These are phyloP conservation scores for Limnothrissa miodon DNA, from an alignment of 2,113 vertebrate species.

Conservation along the genomic window DNA sequence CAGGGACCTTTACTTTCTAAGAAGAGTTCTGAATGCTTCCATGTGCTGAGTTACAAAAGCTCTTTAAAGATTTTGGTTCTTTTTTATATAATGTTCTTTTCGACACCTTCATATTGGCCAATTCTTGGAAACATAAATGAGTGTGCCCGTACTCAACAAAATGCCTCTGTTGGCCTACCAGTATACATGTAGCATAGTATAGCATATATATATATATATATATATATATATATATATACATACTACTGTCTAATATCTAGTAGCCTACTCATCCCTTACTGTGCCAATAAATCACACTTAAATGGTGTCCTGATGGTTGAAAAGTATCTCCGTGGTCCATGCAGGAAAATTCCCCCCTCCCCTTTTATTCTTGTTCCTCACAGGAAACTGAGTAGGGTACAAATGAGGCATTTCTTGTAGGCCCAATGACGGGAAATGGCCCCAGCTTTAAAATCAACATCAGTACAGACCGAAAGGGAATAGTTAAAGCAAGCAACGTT, in stretches of 20 bases:
- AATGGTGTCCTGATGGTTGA: not conserved
- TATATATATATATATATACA: no score
- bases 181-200: no score
- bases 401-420: conserved; percentile 49
- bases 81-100: not conserved
- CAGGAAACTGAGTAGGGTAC: conserved; percentile 35
- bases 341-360: not conserved
- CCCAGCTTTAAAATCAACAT: conserved; percentile 27
- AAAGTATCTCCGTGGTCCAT: not conserved
- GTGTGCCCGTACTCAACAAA: not conserved
- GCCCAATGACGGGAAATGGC: conserved; percentile 46
- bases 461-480: conserved; percentile 26
- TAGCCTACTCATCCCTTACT: not conserved
- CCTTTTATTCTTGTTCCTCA: not conserved
- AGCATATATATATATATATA: no score
- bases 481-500: no score
- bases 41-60: not conserved
- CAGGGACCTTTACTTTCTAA: not conserved
- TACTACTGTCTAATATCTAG: no score
- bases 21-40: not conserved
- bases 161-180: conserved; percentile 12
- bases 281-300: not conserved
- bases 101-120: not conserved
- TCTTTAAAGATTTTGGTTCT: not conserved
- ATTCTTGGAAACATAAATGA: not conserved